Conservation (phyloP, 2,797 vertebrate species). For the Diglossa cyanea region DNA sequence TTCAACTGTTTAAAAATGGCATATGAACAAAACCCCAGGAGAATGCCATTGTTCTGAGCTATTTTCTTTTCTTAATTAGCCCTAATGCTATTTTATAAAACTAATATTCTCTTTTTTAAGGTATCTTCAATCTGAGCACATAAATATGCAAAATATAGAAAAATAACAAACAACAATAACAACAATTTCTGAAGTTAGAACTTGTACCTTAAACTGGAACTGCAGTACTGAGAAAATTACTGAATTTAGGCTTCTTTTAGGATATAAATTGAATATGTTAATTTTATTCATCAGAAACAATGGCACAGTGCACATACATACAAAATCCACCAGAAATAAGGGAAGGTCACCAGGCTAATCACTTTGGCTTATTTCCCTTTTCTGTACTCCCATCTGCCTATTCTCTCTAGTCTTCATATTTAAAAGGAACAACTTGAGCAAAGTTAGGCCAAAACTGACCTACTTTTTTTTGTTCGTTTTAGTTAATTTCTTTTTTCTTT, state of each 20-base stretch:
- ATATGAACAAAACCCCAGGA: constrained; percentile 44
- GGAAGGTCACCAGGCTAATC: constrained; percentile 46
- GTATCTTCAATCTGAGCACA: background rate
- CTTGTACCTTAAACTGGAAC: background rate
- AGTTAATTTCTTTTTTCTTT: constrained; percentile 15
- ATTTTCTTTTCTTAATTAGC: constrained; percentile 57
- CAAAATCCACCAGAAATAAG: constrained; percentile 51
- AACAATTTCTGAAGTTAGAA: constrained; percentile 13
- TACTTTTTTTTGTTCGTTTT: background rate
- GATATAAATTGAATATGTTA: constrained; percentile 55
- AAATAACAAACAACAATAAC: background rate
- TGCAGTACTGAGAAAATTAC: background rate
- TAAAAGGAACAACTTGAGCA: background rate
- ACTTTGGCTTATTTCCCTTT: constrained; percentile 60
- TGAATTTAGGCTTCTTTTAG: constrained; percentile 27
- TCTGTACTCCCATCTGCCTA: constrained; percentile 29
- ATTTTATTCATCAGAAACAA: constrained; percentile 68
- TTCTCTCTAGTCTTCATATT: constrained; percentile 32
- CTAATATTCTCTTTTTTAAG: background rate
- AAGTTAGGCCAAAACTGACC: constrained; percentile 11
- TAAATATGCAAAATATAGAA: background rate
- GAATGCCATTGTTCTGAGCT: constrained; percentile 14
- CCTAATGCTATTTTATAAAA: constrained; percentile 13
- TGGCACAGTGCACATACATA: constrained; percentile 33
- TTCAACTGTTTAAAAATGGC: constrained; percentile 39